phyloP scores from a whole-genome alignment of 2,797 vertebrate genomes.

The Trichosurus vulpecula region DNA sequence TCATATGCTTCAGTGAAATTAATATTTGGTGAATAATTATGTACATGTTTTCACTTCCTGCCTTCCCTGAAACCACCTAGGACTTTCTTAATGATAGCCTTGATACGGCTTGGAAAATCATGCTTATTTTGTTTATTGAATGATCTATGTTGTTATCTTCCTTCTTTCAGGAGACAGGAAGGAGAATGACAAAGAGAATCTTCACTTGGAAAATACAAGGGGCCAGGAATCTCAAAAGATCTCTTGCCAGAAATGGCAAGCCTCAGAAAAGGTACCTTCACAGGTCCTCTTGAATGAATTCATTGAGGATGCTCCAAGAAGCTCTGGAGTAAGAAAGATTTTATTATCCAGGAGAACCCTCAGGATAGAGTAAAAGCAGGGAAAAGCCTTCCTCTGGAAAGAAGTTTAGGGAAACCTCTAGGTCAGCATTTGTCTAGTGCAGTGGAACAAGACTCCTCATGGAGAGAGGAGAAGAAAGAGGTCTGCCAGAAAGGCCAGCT shows the following conservation, averaged over 20 bases:
- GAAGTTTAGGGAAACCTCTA: slow-evolving; percentile 45
- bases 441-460: slow-evolving; percentile 32
- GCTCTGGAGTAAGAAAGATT: slow-evolving; percentile 38
- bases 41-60: background rate
- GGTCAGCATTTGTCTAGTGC: slow-evolving; percentile 27
- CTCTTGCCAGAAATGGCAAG: slow-evolving; percentile 6
- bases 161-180: slow-evolving; percentile 64
- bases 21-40: background rate
- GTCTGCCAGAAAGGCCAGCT: slow-evolving; percentile 56
- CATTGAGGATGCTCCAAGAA: slow-evolving; percentile 20
- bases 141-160: slow-evolving; percentile 30
- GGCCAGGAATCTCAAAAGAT: slow-evolving; percentile 48
- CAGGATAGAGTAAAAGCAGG: background rate
- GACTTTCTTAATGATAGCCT: background rate
- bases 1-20: background rate
- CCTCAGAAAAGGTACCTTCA: slow-evolving; percentile 22
- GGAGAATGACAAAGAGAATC: slow-evolving; percentile 77
- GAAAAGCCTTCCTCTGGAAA: slow-evolving; percentile 47
- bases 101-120: background rate
- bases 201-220: slow-evolving; percentile 70
- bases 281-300: slow-evolving; percentile 49
- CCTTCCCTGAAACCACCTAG: background rate
- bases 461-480: slow-evolving; percentile 68
- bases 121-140: background rate
- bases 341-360: slow-evolving; percentile 12